A percentile compares a stretch with the other conserved stretches of the same genome.
Evolutionary conservation across 2,113 vertebrate species (phyloP).

Genomic region (Esox niger): DNA sequence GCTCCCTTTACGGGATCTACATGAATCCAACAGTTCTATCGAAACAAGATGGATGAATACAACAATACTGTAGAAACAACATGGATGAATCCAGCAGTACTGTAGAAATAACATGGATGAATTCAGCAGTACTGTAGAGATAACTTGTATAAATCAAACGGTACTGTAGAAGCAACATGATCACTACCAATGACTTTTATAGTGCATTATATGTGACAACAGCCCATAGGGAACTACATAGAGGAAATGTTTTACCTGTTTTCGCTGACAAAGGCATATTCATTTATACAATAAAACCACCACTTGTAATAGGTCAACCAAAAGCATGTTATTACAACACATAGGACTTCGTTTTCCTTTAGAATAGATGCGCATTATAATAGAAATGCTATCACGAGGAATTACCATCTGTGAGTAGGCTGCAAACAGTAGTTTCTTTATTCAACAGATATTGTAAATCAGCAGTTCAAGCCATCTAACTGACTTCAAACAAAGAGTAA

Average conservation of each 20-base stretch:
- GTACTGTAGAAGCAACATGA: not conserved
- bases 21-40: no score
- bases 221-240: no score
- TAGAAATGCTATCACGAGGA: not conserved
- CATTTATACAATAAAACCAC: not conserved
- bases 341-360: not conserved
- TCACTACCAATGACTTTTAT: not conserved
- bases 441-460: constrained; percentile 26
- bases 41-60: constrained; percentile 22
- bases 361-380: not conserved
- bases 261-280: not conserved
- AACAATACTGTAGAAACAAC: constrained; percentile 25
- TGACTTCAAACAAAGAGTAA: no score
- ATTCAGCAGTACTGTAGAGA: no score
- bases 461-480: constrained; percentile 83
- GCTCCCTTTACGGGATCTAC: constrained; percentile 10
- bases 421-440: not conserved
- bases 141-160: constrained; percentile 8
- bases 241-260: no score
- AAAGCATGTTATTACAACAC: not conserved
- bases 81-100: not conserved
- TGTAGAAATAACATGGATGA: constrained; percentile 26
- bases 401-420: not conserved
- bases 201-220: not conserved
- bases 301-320: not conserved